Evolutionary conservation across 1,140 invertebrate genomes (phyloP), one percentile per base, ranked within the genome.

Genomic region (Drosophila equinoxialis): DNA sequence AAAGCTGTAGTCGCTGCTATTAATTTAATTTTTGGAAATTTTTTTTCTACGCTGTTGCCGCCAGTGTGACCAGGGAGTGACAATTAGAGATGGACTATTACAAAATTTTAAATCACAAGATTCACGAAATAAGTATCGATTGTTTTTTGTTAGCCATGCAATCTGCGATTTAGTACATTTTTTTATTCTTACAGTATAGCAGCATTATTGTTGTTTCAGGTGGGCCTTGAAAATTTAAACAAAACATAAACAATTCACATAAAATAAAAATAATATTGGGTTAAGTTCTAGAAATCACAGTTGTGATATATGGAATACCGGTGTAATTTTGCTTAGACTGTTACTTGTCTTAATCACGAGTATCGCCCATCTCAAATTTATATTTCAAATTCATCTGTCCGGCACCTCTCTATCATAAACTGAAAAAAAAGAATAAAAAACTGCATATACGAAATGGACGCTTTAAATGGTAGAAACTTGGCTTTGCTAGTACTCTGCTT

Each of bases 401-500:
- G 45, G 45, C 45, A 51, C 45, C 45, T 23, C 45, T 51, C 17
- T 51, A 8, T 8, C 17, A 48, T 23, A 10, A 51, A 51, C 17
- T 51, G 41, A 68, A 77, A 65, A 57, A 59, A 57, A 13, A 78
- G 68, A 72, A 14, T 3, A 39, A 14, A 2, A 14, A 48, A 48
- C 14, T 20, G 1, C 63, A 20, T 51, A 13, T 26, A 57, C 67
- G 42, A 55, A 67, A 87, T 87, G 84, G 68, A 82, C n/a, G 57
- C 58, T 2, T 23, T 71, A 8, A 83, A 70, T 8, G 77, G 77
- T 20, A 78, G 74, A 59, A 89, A 89, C 26, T 4, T 89, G 1
- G 80, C 84, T 11, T 37, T 89, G 14, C 69, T 90, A 11, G 81
- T 85, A 14, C 71, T 91, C 7, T 90, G 74, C 41, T 48, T 91